phyloP scores from a whole-genome alignment of 2,888 invertebrate species.

The Trichacis sp. region DNA sequence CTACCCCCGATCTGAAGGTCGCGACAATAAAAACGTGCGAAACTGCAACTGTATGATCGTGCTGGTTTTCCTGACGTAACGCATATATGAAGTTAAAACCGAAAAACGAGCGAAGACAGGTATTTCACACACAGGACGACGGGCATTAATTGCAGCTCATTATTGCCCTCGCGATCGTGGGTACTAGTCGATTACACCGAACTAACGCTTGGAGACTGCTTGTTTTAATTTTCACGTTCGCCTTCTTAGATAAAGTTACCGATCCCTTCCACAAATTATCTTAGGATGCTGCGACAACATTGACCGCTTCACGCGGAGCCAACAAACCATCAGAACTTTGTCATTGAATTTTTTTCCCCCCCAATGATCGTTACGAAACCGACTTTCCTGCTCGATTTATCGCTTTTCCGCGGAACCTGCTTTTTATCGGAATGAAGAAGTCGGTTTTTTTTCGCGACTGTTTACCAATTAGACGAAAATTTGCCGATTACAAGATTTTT shows the following conservation, averaged over 20 bases:
- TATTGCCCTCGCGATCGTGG: not conserved
- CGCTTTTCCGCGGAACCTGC: no score
- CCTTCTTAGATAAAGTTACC: constrained; percentile 55
- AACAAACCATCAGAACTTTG: no score
- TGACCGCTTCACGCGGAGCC: no score
- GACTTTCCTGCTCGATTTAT: no score
- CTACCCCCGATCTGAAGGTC: constrained; percentile 29
- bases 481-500: no score
- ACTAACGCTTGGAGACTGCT: constrained; percentile 60
- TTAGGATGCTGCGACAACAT: not conserved
- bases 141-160: constrained; percentile 4
- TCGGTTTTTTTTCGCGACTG: no score
- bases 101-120: not conserved
- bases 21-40: constrained; percentile 62
- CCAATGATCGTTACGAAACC: no score
- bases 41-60: constrained; percentile 71
- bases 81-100: constrained; percentile 58
- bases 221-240: constrained; percentile 64
- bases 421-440: no score
- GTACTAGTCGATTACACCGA: constrained; percentile 28
- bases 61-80: constrained; percentile 65
- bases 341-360: no score
- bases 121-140: not conserved
- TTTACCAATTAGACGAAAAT: no score
- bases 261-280: constrained; percentile 7